phyloP scores from a whole-genome alignment of 2,888 invertebrate genomes.

The Diarsia rubi region DNA sequence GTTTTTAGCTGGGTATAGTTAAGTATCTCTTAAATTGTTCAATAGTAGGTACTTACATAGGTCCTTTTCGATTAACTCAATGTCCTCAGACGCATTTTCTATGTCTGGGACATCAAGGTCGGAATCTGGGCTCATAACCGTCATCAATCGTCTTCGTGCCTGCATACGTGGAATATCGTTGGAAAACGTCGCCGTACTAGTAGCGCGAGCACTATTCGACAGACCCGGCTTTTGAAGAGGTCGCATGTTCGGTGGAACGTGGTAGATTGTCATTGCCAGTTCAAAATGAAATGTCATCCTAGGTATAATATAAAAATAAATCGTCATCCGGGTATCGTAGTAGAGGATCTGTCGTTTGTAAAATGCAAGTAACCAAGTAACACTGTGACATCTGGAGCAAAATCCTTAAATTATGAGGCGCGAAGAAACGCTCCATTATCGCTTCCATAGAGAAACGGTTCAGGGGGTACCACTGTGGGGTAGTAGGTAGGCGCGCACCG shows the following conservation, averaged over 20 bases:
- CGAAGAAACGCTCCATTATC: too few relatives aligned
- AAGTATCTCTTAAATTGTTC: not conserved
- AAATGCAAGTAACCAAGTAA: not conserved
- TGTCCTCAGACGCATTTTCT: not conserved
- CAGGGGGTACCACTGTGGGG: too few relatives aligned
- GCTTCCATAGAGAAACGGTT: too few relatives aligned
- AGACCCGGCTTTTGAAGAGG: constrained; percentile 2
- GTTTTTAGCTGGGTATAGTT: too few relatives aligned
- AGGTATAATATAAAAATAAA: not conserved
- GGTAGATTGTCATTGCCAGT: constrained; percentile 96
- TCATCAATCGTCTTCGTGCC: constrained; percentile 66
- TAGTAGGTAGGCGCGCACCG: too few relatives aligned
- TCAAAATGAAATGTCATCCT: constrained; percentile 97
- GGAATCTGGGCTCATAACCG: constrained; percentile 92
- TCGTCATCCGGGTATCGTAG: constrained; percentile 4
- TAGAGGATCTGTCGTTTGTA: not conserved
- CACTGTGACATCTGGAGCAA: not conserved
- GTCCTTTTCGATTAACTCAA: not conserved
- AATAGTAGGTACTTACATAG: not conserved
- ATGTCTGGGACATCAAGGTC: constrained; percentile 93
- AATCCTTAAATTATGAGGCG: not conserved
- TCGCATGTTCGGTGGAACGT: constrained; percentile 93
- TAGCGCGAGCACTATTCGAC: not conserved
- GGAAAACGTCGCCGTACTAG: not conserved
- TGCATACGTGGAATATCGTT: not conserved